Evolutionary conservation across 2,888 invertebrate genomes (phyloP).

Genomic region (Minunthozetes semirufus): DNA sequence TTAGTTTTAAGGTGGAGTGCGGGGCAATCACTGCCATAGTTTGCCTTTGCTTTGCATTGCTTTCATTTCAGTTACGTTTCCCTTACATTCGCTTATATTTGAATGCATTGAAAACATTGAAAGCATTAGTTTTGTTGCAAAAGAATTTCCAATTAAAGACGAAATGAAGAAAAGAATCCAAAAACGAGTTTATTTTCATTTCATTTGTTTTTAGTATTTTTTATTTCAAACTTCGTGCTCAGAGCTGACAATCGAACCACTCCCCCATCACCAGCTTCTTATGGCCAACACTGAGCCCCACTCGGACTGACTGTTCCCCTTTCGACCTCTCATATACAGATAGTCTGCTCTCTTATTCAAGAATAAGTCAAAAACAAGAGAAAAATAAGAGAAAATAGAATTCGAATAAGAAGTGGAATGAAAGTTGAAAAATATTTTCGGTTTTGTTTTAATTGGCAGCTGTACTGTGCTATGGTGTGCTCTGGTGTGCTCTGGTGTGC

Average conservation of each 20-base stretch:
- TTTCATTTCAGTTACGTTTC: too few relatives aligned
- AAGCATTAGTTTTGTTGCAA: too few relatives aligned
- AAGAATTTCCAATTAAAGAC: constrained; percentile 36
- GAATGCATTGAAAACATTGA: constrained; percentile 1
- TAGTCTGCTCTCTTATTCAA: neutral
- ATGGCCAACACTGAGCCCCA: constrained; percentile 27
- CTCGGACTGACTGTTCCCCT: constrained; percentile 35
- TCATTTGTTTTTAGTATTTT: constrained; percentile 36
- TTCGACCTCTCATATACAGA: constrained; percentile 2
- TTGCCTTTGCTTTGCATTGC: constrained; percentile 6
- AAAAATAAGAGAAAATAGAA: neutral
- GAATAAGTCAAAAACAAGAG: constrained; percentile 22
- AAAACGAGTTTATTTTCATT: constrained; percentile 37
- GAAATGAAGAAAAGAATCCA: constrained; percentile 34
- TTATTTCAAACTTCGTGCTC: constrained; percentile 33
- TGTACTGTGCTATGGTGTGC: neutral
- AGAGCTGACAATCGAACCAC: constrained; percentile 29
- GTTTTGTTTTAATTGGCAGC: constrained; percentile 33
- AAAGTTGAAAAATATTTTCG: constrained; percentile 25
- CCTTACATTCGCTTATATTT: constrained; percentile 14
- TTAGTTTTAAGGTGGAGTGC: constrained; percentile 32
- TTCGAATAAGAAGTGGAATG: neutral
- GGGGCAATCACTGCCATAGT: constrained; percentile 7
- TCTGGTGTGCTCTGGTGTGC: neutral
- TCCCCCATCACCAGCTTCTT: constrained; percentile 30